phyloP scores from a whole-genome alignment of 2,888 invertebrate genomes.

The Pseudanteris insignis region DNA sequence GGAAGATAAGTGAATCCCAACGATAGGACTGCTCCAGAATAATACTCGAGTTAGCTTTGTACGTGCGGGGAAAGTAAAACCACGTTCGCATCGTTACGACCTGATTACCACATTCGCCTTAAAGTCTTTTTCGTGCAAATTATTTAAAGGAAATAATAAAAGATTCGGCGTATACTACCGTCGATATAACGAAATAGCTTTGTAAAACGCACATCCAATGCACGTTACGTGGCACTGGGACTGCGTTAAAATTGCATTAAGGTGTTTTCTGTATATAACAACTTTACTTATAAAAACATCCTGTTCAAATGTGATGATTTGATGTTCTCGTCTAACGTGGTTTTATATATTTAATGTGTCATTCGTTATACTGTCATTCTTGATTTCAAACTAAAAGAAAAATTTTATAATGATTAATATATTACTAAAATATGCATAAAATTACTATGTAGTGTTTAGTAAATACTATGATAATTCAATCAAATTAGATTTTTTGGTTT shows the following conservation, averaged over 20 bases:
- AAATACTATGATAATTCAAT: too few species aligned
- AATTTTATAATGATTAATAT: too few species aligned
- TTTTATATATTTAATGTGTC: too few species aligned
- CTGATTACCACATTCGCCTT: slow-evolving; percentile 22
- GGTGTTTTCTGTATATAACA: too few species aligned
- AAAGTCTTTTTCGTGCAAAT: slow-evolving; percentile 12
- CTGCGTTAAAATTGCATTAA: slow-evolving; percentile 3
- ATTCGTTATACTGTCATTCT: too few species aligned
- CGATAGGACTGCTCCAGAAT: slow-evolving; percentile 55
- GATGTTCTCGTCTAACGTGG: too few species aligned
- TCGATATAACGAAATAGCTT: slow-evolving; percentile 3
- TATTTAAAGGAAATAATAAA: slow-evolving; percentile 13
- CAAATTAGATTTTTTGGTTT: too few species aligned
- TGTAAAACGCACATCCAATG: neutral
- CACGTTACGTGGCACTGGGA: slow-evolving; percentile 3
- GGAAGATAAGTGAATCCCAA: slow-evolving; percentile 57
- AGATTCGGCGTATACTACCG: neutral
- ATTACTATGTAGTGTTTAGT: too few species aligned
- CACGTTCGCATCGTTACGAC: slow-evolving; percentile 31
- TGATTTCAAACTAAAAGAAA: too few species aligned
- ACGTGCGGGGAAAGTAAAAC: slow-evolving; percentile 53
- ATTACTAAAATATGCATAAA: too few species aligned
- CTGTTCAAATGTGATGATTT: too few species aligned
- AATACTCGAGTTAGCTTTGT: slow-evolving; percentile 54
- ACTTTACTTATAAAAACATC: too few species aligned